Evolutionary conservation across 2,797 vertebrate species (phyloP), one percentile per base, ranked within the genome.

Genomic region (Galaxias olidus): DNA sequence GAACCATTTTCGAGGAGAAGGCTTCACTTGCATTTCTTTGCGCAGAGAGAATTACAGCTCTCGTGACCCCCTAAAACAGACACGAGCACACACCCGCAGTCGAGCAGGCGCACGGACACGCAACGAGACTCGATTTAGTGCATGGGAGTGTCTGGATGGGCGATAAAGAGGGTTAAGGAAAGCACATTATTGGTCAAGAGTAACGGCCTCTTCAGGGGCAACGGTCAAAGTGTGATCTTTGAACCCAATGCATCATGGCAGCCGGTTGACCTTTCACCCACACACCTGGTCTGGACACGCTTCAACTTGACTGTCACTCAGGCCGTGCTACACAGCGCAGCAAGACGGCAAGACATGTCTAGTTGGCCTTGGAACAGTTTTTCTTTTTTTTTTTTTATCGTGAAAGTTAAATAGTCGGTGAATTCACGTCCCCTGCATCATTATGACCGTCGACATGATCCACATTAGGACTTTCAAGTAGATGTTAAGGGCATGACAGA

Each of bases 161-260:
- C 44, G 69, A 49, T 52, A 17, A 18, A 66, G 14, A 65, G 13
- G 63, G 46, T 45, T 53, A 66, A 70, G 43, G 58, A 59, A 70
- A 81, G 81, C 69, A 78, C 20, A 68, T 69, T 51, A 72, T 67
- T 65, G 17, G 65, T 49, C 52, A 71, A 61, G 49, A 63, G 48
- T 53, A 56, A 67, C 70, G 68, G 68, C 68, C 68, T 61, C 12
- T 30, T 30, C 55, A 51, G 79, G 68, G 74, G 65, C 65, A 61
- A 61, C 76, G 72, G 67, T 79, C 65, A 73, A 64, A 65, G 57
- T 73, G 59, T 79, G 81, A 86, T 76, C 74, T 76, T 67, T 78
- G 63, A 78, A 66, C 72, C 67, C 62, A 65, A 73, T 66, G 73
- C 80, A 78, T 82, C 69, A 76, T 45, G 59, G 59, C 51, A 19